Base-by-base conservation (phyloP, 2,888 invertebrate species). In the Pherbina coryleti region DNA sequence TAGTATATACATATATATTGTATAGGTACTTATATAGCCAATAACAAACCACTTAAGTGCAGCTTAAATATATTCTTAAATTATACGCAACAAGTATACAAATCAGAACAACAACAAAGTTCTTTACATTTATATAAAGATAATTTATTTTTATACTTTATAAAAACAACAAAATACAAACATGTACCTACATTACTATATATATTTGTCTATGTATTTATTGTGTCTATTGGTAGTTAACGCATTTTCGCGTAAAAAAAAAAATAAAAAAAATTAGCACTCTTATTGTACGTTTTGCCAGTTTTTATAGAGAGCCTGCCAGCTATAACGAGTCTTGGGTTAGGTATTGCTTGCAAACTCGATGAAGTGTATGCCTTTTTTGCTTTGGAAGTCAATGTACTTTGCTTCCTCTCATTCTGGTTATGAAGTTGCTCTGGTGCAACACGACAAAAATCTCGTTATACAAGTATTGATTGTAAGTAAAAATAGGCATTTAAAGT, bases 321-420 rank as follows among this genome's bases (percentile, higher is more conserved):
- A 25, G 57, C 11, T 60, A 19, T 1, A 60, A n/a, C 55, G 19
- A 60, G 11, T 60, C 14, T 11, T 19, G 22, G 22, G 8, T 60
- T 60, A 19, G 57, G 57, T 44, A 44, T 44, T 44, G 44, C 44
- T 22, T 22, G 51, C 31, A 14, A 71, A 25, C 69, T 19, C 75
- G 75, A 75, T 78, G 78, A 72, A 78, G 78, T n/a, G n/a, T 73
- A 19, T 71, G 66, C 55, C 78, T 71, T 53, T 49, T 64, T 74
- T 70, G 37, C 28, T 49, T 49, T 62, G n/a, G 9, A 79, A 84
- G 85, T 85, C 85, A 84, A 82, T 83, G 84, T 77, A 84, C 84
- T 82, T 82, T 76, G 49, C 55, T 78, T 80, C 81, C 81, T 81
- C 83, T 81, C 66, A 82, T 83, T 83, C 85, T 84, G 84, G 85